These are phyloP conservation scores for Himalopsyche japonica DNA, from an alignment of 2,888 invertebrate species.

Conservation along the genomic window DNA sequence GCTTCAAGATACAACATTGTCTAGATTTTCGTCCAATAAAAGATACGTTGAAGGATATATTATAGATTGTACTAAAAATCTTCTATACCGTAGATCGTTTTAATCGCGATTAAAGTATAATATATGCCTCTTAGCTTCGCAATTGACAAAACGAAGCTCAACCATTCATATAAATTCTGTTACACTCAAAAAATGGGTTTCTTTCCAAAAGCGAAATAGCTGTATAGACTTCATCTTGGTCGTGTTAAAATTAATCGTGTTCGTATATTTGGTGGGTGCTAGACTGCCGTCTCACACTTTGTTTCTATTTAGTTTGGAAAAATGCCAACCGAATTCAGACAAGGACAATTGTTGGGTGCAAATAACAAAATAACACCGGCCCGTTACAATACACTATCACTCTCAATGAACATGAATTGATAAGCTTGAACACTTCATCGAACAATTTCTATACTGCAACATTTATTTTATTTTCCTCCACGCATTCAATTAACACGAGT, in stretches of 20 bases:
- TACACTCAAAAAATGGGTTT: background rate
- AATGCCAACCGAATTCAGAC: background rate
- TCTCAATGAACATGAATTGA: background rate
- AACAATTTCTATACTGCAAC: too few species aligned
- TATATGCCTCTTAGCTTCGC: too few species aligned
- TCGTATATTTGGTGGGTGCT: background rate
- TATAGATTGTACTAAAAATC: too few species aligned
- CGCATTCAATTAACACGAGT: too few species aligned
- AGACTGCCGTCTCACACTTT: background rate
- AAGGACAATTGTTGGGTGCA: background rate
- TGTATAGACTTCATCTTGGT: background rate
- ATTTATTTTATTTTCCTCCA: too few species aligned
- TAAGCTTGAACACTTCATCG: too few species aligned
- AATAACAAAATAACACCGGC: background rate
- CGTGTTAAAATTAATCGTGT: background rate
- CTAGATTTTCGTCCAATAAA: too few species aligned
- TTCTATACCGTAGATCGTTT: too few species aligned
- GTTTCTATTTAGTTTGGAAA: background rate
- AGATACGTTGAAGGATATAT: too few species aligned
- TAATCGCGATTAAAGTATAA: too few species aligned
- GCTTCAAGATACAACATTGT: too few species aligned
- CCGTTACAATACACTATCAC: background rate
- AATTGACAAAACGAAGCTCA: too few species aligned
- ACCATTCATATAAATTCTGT: background rate
- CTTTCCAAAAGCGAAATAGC: background rate